A percentile compares a stretch with the other conserved stretches of the same genome.
Evolutionary conservation across 2,888 invertebrate genomes (phyloP).

Genomic region (Physocephala rufipes): DNA sequence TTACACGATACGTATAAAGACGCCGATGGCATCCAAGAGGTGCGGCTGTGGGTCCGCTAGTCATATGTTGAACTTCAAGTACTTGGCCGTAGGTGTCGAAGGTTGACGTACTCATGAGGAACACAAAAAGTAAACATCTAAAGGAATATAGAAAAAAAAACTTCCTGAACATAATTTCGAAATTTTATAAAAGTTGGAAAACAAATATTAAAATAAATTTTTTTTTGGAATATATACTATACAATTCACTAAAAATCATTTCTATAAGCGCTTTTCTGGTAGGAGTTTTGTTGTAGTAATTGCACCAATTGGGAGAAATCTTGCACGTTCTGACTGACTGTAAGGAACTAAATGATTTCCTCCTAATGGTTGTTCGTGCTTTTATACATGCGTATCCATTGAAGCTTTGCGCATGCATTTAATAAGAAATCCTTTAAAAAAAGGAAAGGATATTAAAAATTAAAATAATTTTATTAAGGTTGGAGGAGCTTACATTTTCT

Average conservation of each 20-base stretch:
- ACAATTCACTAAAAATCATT: constrained; percentile 42
- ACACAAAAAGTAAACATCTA: constrained; percentile 13
- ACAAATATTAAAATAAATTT: not conserved
- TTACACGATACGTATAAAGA: constrained; percentile 74
- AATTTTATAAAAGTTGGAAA: not conserved
- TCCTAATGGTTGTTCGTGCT: not conserved
- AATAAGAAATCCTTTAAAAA: not conserved
- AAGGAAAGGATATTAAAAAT: not conserved
- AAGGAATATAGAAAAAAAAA: not conserved
- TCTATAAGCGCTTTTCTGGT: constrained; percentile 28
- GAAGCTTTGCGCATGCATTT: not conserved
- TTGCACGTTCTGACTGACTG: constrained; percentile 5
- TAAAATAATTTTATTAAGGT: constrained; percentile 23
- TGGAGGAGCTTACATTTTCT: constrained; percentile 7
- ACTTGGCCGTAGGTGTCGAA: constrained; percentile 47
- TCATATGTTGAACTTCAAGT: constrained; percentile 58
- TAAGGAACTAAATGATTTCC: constrained; percentile 9
- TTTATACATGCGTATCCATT: constrained; percentile 20
- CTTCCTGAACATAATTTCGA: not conserved
- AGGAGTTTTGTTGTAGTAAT: not conserved
- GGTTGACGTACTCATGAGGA: constrained; percentile 1
- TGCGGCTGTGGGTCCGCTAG: constrained; percentile 60
- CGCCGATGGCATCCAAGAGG: constrained; percentile 76
- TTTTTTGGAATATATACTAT: constrained; percentile 8
- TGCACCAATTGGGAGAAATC: not conserved